Evolutionary conservation across 2,888 invertebrate species (phyloP).

Genomic region (Mesorhabditis belari): DNA sequence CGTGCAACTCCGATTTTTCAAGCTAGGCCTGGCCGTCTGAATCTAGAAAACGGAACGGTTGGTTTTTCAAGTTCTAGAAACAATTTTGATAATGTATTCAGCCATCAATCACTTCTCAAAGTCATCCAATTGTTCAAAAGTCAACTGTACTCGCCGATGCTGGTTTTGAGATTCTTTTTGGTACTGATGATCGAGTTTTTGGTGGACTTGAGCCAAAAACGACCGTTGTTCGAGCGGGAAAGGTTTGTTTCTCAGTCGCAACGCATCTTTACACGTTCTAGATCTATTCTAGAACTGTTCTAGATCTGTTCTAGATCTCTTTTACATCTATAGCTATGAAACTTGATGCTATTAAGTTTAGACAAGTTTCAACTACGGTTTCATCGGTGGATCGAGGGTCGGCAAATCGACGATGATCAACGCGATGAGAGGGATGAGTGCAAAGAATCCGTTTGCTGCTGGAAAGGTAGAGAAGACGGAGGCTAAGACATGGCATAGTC

Average conservation of each 20-base stretch:
- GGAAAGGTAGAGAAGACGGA: too few species aligned
- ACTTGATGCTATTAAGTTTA: conserved; percentile 5
- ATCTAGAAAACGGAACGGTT: neutral
- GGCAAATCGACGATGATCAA: conserved; percentile 33
- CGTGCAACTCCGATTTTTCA: neutral
- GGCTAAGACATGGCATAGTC: too few species aligned
- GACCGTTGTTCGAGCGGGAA: conserved; percentile 25
- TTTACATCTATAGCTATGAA: neutral
- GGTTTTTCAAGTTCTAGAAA: neutral
- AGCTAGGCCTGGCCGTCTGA: neutral
- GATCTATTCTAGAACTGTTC: neutral
- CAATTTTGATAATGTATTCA: neutral
- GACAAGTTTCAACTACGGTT: conserved; percentile 35
- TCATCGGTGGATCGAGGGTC: conserved; percentile 26
- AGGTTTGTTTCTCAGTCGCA: conserved; percentile 5
- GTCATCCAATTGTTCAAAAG: conserved; percentile 9
- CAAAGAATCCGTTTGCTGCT: conserved; percentile 30
- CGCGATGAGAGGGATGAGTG: conserved; percentile 34
- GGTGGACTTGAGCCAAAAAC: conserved; percentile 28
- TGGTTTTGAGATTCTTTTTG: conserved; percentile 35
- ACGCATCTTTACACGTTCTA: neutral
- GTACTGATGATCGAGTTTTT: conserved; percentile 30
- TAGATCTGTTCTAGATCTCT: neutral
- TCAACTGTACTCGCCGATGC: conserved; percentile 33
- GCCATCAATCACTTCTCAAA: neutral